Evolutionary conservation across 2,888 invertebrate species (phyloP).

Genomic region (Plebejus melissa): DNA sequence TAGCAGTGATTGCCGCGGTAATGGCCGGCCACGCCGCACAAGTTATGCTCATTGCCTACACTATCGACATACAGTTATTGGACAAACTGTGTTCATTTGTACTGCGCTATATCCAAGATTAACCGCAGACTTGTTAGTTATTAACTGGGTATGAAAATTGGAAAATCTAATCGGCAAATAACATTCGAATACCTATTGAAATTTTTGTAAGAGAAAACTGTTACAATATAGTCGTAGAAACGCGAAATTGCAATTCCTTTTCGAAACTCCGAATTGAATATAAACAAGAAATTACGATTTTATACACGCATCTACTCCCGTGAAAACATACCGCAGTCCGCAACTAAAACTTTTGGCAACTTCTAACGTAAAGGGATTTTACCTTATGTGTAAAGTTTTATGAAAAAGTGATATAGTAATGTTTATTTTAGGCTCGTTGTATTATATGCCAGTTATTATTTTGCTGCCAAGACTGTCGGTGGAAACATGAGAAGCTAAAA

Average conservation of each 20-base stretch:
- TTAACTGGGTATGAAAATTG: not conserved
- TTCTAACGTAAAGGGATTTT: constrained; percentile 1
- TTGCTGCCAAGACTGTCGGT: constrained; percentile 66
- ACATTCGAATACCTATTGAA: not conserved
- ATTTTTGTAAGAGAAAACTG: not conserved
- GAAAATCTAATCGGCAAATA: not conserved
- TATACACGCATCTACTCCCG: not conserved
- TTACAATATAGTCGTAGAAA: not conserved
- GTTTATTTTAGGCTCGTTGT: constrained; percentile 58
- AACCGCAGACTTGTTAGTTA: not conserved
- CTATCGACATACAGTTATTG: constrained; percentile 5
- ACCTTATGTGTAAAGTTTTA: not conserved
- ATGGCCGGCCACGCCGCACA: constrained; percentile 7
- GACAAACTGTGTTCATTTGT: constrained; percentile 8
- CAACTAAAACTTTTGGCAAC: not conserved
- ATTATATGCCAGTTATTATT: constrained; percentile 64
- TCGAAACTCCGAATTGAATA: not conserved
- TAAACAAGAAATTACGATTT: not conserved
- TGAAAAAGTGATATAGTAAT: not conserved
- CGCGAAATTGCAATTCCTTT: not conserved
- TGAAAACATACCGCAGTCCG: not conserved
- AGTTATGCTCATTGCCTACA: constrained; percentile 17
- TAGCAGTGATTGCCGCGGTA: constrained; percentile 18
- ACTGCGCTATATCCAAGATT: not conserved
- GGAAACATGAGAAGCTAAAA: constrained; percentile 57